These are phyloP conservation scores for Nephrotoma appendiculata DNA, from an alignment of 2,888 invertebrate species.

Conservation along the genomic window DNA sequence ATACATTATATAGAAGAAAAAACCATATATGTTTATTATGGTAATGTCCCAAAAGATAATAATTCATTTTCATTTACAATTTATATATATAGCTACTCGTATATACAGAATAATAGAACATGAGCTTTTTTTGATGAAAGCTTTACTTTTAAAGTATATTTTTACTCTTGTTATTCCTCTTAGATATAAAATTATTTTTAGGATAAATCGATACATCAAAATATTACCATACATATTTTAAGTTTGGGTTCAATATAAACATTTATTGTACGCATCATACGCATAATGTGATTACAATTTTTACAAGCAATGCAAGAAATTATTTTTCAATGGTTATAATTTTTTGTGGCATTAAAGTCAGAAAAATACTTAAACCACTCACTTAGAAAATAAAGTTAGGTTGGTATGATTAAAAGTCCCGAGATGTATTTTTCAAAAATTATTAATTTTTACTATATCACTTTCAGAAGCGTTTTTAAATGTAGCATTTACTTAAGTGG, in stretches of 20 bases:
- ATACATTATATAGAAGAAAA: not conserved
- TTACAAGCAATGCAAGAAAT: no score
- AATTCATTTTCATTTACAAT: not conserved
- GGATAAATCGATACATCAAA: not conserved
- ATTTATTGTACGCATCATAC: no score
- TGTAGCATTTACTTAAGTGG: no score
- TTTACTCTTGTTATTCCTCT: not conserved
- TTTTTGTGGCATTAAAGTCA: no score
- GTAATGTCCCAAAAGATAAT: not conserved
- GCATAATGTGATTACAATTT: not conserved
- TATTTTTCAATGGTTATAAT: no score
- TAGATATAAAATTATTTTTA: not conserved
- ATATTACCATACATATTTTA: not conserved
- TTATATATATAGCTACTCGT: not conserved
- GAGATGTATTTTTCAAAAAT: no score
- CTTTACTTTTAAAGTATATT: not conserved
- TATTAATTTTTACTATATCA: no score
- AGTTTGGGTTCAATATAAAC: not conserved
- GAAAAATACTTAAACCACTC: no score
- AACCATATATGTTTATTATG: not conserved
- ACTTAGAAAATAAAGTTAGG: no score
- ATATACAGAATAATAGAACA: not conserved
- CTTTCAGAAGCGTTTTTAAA: no score
- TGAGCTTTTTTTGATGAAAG: not conserved
- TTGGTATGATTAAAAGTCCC: no score